Conservation (phyloP, 2,888 invertebrate species). For the Netelia inedita region DNA sequence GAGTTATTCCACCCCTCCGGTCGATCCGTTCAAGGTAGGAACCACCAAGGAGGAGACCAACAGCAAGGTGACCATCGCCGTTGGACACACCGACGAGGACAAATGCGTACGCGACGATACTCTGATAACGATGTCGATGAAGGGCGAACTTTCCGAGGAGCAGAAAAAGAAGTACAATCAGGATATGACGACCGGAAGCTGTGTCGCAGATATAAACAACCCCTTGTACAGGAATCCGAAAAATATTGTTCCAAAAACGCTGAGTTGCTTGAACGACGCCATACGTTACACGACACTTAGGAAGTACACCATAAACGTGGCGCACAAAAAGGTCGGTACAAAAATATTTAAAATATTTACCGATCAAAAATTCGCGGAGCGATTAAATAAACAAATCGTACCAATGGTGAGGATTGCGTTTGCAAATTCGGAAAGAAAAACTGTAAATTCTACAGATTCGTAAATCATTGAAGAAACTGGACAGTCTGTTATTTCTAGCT, state of each 20-base stretch:
- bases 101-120: conserved; percentile 80
- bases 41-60: conserved; percentile 76
- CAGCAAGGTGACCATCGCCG: conserved; percentile 77
- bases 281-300: conserved; percentile 79
- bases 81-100: conserved; percentile 79
- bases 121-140: conserved; percentile 77
- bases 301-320: conserved; percentile 80
- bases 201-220: conserved; percentile 73
- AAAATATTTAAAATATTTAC: neutral
- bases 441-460: no score
- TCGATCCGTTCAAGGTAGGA: conserved; percentile 69
- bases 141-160: conserved; percentile 81
- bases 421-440: no score
- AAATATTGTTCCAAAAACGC: conserved; percentile 74
- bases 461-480: no score
- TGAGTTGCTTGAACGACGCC: conserved; percentile 74
- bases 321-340: conserved; percentile 75
- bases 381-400: no score
- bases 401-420: no score
- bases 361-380: no score
- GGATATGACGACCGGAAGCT: conserved; percentile 73
- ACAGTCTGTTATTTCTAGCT: no score
- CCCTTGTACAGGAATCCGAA: conserved; percentile 73
- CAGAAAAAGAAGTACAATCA: conserved; percentile 77
- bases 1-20: conserved; percentile 71